Evolutionary conservation across 2,888 invertebrate species (phyloP).

Genomic region (Bembecia ichneumoniformis): DNA sequence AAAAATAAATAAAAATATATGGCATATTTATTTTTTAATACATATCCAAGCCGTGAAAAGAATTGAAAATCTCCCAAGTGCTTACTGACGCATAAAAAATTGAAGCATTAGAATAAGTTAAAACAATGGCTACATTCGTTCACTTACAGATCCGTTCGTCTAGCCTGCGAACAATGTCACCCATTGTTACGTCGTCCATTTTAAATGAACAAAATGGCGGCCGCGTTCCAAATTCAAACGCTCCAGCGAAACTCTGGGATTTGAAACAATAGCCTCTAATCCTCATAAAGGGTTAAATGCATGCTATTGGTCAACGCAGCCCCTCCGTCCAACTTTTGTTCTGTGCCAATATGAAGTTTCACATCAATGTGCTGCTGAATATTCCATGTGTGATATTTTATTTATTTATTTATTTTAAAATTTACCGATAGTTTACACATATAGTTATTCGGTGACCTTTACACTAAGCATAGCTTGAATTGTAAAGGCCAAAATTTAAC

Average conservation of each 20-base stretch:
- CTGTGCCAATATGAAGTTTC: constrained; percentile 5
- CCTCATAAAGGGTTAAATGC: constrained; percentile 64
- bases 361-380: no score
- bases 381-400: no score
- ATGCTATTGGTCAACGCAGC: constrained; percentile 64
- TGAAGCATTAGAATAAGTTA: constrained; percentile 52
- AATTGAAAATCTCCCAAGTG: not conserved
- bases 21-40: no score
- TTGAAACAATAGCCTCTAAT: constrained; percentile 66
- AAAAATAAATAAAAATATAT: no score
- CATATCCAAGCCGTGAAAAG: not conserved
- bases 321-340: constrained; percentile 33
- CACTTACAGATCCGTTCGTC: constrained; percentile 42
- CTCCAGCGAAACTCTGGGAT: constrained; percentile 40
- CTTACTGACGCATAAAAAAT: constrained; percentile 17
- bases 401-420: no score
- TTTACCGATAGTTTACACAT: no score
- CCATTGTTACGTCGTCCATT: constrained; percentile 68
- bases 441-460: no score
- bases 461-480: no score
- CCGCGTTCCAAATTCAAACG: constrained; percentile 47
- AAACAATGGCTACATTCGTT: constrained; percentile 59
- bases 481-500: no score
- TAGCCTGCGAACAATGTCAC: constrained; percentile 47
- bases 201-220: constrained; percentile 71